These are phyloP conservation scores for Odontamblyopus rebecca DNA, from an alignment of 2,797 vertebrate genomes.

Conservation along the genomic window DNA sequence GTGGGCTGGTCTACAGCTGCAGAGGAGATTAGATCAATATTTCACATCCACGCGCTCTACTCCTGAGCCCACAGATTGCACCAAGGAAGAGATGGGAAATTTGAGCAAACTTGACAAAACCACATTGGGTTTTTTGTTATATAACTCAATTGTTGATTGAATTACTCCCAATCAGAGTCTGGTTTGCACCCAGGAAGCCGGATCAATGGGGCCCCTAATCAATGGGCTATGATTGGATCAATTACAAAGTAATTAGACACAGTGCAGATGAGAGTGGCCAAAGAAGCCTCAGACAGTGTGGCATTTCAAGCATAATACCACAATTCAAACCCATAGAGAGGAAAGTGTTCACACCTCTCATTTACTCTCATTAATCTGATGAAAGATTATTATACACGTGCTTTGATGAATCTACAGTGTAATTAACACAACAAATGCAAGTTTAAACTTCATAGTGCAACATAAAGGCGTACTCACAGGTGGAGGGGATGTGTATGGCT, in stretches of 20 bases:
- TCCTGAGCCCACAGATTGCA: slow-evolving; percentile 61
- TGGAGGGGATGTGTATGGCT: slow-evolving; percentile 77
- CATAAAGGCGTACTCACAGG: slow-evolving; percentile 76
- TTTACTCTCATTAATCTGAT: slow-evolving; percentile 56
- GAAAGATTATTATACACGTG: slow-evolving; percentile 48
- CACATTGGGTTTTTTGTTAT: slow-evolving; percentile 41
- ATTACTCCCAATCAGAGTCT: slow-evolving; percentile 65
- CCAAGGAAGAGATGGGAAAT: slow-evolving; percentile 38
- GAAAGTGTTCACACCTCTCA: slow-evolving; percentile 45
- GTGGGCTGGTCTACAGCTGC: slow-evolving; percentile 51
- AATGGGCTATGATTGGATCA: slow-evolving; percentile 62
- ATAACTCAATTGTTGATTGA: slow-evolving; percentile 59
- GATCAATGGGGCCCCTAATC: slow-evolving; percentile 76
- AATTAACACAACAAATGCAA: slow-evolving; percentile 63
- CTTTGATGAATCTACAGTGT: slow-evolving; percentile 60
- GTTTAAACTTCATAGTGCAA: slow-evolving; percentile 48
- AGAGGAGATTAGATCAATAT: slow-evolving; percentile 69
- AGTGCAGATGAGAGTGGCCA: slow-evolving; percentile 36
- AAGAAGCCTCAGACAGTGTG: slow-evolving; percentile 33
- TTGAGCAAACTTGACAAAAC: slow-evolving; percentile 18
- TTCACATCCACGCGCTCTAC: slow-evolving; percentile 56
- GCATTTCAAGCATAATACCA: slow-evolving; percentile 31
- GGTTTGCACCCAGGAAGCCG: slow-evolving; percentile 55
- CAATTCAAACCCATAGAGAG: slow-evolving; percentile 29
- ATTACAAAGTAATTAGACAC: slow-evolving; percentile 73